Evolutionary conservation across 2,113 vertebrate genomes (phyloP).

Genomic region (Dryoscopus gambensis): DNA sequence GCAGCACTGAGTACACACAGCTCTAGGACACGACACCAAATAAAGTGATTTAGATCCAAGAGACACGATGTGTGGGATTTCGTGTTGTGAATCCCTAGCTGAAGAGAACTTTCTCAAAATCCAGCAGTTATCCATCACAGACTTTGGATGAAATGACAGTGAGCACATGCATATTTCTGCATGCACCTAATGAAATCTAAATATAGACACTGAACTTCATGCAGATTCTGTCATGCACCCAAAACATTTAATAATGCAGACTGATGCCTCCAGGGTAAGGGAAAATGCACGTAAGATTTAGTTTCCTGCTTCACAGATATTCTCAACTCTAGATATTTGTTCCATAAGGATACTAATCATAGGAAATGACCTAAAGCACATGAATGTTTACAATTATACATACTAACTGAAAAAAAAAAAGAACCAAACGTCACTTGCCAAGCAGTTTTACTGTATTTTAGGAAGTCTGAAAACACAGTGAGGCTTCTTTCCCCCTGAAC

Average conservation of each 20-base stretch:
- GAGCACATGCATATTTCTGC: not conserved
- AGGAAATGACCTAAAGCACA: constrained; percentile 10
- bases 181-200: not conserved
- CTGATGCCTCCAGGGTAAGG: constrained; percentile 11
- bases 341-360: constrained; percentile 40
- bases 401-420: not conserved
- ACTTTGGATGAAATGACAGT: not conserved
- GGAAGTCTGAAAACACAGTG: not conserved
- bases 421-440: not conserved
- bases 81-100: not conserved
- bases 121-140: not conserved
- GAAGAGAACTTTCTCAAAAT: not conserved
- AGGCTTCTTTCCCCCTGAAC: not conserved
- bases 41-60: not conserved
- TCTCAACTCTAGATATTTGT: constrained; percentile 21
- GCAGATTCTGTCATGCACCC: not conserved
- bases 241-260: not conserved
- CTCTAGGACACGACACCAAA: not conserved
- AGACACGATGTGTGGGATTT: not conserved
- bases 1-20: not conserved
- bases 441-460: not conserved
- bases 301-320: constrained; percentile 32
- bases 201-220: not conserved
- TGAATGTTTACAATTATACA: not conserved
- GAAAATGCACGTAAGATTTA: not conserved